Evolutionary conservation across 2,113 vertebrate species (phyloP).

Genomic region (Crotalus tigris): DNA sequence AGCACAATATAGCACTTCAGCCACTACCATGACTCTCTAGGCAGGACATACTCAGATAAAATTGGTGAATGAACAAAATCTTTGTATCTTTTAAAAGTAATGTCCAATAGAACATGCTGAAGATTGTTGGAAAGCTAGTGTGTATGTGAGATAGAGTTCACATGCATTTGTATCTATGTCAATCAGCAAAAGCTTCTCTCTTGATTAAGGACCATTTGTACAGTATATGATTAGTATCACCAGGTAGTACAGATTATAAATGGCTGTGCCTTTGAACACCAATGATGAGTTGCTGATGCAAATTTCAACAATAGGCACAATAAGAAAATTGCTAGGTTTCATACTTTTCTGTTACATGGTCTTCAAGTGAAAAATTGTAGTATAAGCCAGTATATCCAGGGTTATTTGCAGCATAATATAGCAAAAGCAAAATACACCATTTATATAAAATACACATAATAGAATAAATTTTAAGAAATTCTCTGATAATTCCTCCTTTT

Average conservation of each 20-base stretch:
- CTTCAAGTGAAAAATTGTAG: not conserved
- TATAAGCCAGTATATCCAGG: slow-evolving; percentile 10
- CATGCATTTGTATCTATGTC: not conserved
- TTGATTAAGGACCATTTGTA: not conserved
- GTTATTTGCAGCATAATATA: not conserved
- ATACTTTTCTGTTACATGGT: not conserved
- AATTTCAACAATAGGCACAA: not conserved
- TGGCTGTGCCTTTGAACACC: not conserved
- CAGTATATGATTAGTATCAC: not conserved
- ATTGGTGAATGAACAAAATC: not conserved
- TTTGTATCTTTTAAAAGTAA: not conserved
- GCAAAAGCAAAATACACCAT: slow-evolving; percentile 25
- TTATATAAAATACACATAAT: not conserved
- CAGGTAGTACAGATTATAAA: not conserved
- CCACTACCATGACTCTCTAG: not conserved
- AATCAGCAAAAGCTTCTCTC: not conserved
- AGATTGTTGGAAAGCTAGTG: not conserved
- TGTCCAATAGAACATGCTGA: not conserved
- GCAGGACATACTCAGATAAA: not conserved
- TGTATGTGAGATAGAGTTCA: not conserved
- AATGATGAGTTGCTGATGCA: not conserved
- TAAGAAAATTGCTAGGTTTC: not conserved
- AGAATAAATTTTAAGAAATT: slow-evolving; percentile 6
- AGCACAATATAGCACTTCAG: not conserved
- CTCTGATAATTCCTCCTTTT: slow-evolving; percentile 17